Evolutionary conservation across 2,797 vertebrate genomes (phyloP).

Genomic region (Rachycentron canadum): DNA sequence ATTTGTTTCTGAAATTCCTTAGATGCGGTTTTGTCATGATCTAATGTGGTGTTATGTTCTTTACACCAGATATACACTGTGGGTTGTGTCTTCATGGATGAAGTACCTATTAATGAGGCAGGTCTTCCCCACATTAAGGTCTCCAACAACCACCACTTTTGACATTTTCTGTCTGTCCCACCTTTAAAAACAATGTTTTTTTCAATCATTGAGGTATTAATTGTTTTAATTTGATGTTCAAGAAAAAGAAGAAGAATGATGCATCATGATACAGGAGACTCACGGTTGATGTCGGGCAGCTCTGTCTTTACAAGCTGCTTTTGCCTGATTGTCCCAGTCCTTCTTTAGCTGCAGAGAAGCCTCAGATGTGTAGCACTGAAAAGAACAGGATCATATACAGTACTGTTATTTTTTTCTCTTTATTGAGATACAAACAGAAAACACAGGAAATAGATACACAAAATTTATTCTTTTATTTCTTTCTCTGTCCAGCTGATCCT

Average conservation of each 20-base stretch:
- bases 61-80: too few species aligned
- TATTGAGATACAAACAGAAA: too few species aligned
- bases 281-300: constrained; percentile 82
- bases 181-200: constrained; percentile 42
- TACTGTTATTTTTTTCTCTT: too few species aligned
- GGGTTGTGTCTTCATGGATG: background rate
- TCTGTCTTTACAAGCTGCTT: constrained; percentile 81
- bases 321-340: constrained; percentile 86
- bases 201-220: background rate
- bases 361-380: constrained; percentile 89
- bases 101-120: constrained; percentile 93
- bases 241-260: background rate
- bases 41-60: background rate
- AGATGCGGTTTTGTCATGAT: background rate
- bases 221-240: background rate
- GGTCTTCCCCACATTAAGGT: constrained; percentile 94
- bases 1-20: background rate
- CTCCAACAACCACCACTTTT: constrained; percentile 94
- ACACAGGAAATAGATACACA: too few species aligned
- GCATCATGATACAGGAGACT: constrained; percentile 56
- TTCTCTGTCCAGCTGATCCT: too few species aligned
- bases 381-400: background rate
- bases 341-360: constrained; percentile 89
- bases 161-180: constrained; percentile 90
- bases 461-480: too few species aligned